Conservation (phyloP, 2,113 vertebrate genomes). For the Loxodonta africana region DNA sequence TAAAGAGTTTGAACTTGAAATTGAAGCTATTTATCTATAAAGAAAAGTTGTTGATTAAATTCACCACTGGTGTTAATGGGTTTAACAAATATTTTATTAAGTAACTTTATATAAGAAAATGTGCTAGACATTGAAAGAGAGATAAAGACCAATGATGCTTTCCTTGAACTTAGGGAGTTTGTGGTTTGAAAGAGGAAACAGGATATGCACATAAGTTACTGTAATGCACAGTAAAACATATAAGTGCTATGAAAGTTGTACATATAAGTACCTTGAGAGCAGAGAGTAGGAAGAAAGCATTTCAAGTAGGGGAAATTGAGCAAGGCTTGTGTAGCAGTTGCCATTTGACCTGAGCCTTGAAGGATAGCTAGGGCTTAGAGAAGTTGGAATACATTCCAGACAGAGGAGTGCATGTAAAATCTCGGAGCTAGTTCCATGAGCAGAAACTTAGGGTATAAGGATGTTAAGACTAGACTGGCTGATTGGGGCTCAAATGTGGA, state of each 20-base stretch:
- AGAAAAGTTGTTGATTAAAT: not conserved
- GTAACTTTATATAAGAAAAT: not conserved
- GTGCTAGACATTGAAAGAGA: not conserved
- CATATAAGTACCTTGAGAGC: not conserved
- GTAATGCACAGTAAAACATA: not conserved
- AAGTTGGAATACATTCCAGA: not conserved
- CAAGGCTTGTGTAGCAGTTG: not conserved
- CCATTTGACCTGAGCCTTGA: not conserved
- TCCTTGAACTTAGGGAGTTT: not conserved
- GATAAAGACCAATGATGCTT: not conserved
- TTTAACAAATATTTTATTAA: slow-evolving; percentile 15
- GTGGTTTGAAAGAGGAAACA: not conserved
- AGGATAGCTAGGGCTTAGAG: not conserved
- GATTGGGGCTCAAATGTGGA: not conserved
- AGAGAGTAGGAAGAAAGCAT: not conserved
- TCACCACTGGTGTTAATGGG: not conserved
- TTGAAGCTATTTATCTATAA: slow-evolving; percentile 29
- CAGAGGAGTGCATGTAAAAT: not conserved
- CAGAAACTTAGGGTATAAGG: not conserved
- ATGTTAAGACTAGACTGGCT: not conserved
- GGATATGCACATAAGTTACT: not conserved
- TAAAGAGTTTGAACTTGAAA: not conserved
- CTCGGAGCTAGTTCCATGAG: not conserved
- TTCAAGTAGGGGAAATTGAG: not conserved
- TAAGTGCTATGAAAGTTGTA: too few relatives aligned